phyloP scores from a whole-genome alignment of 1,140 invertebrate genomes.

The Rhyzopertha dominica region DNA sequence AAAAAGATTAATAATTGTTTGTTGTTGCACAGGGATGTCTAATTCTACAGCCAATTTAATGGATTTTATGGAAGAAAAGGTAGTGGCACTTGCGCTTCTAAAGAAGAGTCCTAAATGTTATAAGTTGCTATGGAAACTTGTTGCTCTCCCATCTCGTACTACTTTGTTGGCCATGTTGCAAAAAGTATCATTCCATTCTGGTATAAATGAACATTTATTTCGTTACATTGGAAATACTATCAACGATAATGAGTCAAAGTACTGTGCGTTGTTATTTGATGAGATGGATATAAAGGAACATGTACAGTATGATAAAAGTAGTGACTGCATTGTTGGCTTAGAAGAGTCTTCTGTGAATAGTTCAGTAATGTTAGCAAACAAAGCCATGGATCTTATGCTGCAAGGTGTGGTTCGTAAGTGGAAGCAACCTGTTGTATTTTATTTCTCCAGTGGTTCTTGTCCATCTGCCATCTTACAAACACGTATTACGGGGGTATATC shows the following conservation, averaged over 20 bases:
- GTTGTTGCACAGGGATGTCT: no score
- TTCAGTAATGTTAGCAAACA: no score
- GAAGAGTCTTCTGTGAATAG: no score
- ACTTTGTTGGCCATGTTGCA: background rate
- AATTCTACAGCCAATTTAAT: no score
- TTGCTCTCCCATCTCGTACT: background rate
- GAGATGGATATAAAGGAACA: constrained; percentile 6
- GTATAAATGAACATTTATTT: constrained; percentile 5
- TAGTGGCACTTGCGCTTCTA: no score
- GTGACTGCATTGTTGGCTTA: background rate
- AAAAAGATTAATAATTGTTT: no score
- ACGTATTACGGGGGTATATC: no score
- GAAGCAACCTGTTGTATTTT: constrained; percentile 3
- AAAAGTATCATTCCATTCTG: background rate
- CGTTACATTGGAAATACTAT: background rate
- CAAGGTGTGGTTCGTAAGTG: no score
- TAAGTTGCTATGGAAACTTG: constrained; percentile 7
- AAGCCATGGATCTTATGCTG: constrained; percentile 5
- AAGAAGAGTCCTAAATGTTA: no score
- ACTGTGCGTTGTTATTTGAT: constrained; percentile 5
- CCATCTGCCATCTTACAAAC: background rate
- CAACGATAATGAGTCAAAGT: background rate
- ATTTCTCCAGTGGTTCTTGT: background rate
- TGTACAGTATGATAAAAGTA: background rate
- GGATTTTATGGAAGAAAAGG: no score